A percentile compares a stretch with the other conserved stretches of the same genome.
These are phyloP conservation scores for Labrus mixtus DNA, from an alignment of 2,113 vertebrate species.

Conservation along the genomic window DNA sequence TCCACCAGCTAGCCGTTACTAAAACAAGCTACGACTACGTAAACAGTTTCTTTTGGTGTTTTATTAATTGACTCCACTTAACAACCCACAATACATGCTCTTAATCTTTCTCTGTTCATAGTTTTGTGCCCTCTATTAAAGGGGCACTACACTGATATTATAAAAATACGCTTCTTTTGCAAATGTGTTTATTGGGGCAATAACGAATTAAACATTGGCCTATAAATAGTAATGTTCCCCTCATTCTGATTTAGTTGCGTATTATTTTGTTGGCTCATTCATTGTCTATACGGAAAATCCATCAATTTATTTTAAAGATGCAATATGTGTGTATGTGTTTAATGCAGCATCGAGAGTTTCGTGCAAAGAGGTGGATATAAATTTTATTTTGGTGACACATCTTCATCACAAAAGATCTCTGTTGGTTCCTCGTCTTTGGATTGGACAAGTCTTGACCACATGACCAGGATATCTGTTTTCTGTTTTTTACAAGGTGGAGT, in stretches of 20 bases:
- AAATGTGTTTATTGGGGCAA: no score
- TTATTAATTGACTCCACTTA: neutral
- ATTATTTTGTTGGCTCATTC: no score
- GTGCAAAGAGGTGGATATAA: neutral
- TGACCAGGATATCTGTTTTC: constrained; percentile 31
- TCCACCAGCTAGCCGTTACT: neutral
- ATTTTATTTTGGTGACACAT: constrained; percentile 24
- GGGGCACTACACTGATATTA: neutral
- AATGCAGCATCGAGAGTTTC: neutral
- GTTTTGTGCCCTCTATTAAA: no score
- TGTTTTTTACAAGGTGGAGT: constrained; percentile 2
- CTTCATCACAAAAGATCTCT: constrained; percentile 13
- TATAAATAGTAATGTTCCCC: no score
- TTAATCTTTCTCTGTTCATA: neutral
- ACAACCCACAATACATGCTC: neutral
- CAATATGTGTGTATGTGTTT: no score
- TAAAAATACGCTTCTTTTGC: no score
- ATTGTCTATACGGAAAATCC: no score
- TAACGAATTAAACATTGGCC: no score
- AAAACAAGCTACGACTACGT: no score
- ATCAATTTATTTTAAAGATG: no score
- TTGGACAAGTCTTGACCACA: constrained; percentile 47
- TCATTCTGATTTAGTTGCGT: no score
- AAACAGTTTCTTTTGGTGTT: no score
- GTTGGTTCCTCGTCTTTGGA: constrained; percentile 3